These are phyloP conservation scores for Poeciliopsis occidentalis DNA, from an alignment of 2,113 vertebrate species.

Conservation along the genomic window DNA sequence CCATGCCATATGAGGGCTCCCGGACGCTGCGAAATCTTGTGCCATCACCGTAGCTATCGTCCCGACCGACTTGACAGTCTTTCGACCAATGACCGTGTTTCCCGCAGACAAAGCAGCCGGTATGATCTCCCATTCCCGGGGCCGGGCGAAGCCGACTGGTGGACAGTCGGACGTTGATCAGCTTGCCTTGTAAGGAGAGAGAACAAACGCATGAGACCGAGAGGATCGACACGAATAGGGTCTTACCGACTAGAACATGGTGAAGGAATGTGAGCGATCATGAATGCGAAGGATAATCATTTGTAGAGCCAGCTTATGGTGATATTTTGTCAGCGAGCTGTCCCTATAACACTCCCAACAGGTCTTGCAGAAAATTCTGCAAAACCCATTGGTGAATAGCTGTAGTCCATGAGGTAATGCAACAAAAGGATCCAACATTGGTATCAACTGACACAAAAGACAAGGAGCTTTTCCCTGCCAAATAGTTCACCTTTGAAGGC, in stretches of 20 bases:
- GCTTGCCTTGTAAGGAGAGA: constrained; percentile 91
- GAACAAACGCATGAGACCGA: constrained; percentile 83
- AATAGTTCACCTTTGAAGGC: constrained; percentile 89
- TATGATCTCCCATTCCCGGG: constrained; percentile 96
- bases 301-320: constrained; percentile 6
- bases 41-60: constrained; percentile 69
- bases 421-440: constrained; percentile 27
- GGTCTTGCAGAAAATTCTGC: not conserved
- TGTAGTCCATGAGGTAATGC: constrained; percentile 32
- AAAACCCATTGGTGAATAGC: constrained; percentile 17
- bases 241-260: constrained; percentile 44
- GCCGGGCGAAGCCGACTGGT: constrained; percentile 94
- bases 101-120: constrained; percentile 95
- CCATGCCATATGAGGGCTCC: constrained; percentile 55
- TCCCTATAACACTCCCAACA: constrained; percentile 12
- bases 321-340: constrained; percentile 1
- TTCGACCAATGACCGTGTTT: constrained; percentile 98
- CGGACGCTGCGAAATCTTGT: constrained; percentile 56
- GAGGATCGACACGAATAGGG: constrained; percentile 50
- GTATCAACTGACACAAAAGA: constrained; percentile 40
- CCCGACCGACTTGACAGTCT: constrained; percentile 89
- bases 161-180: constrained; percentile 96
- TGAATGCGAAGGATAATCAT: constrained; percentile 21
- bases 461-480: constrained; percentile 39
- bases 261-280: constrained; percentile 31